phyloP scores from a whole-genome alignment of 1,140 invertebrate species.

The Drosophila hydei region DNA sequence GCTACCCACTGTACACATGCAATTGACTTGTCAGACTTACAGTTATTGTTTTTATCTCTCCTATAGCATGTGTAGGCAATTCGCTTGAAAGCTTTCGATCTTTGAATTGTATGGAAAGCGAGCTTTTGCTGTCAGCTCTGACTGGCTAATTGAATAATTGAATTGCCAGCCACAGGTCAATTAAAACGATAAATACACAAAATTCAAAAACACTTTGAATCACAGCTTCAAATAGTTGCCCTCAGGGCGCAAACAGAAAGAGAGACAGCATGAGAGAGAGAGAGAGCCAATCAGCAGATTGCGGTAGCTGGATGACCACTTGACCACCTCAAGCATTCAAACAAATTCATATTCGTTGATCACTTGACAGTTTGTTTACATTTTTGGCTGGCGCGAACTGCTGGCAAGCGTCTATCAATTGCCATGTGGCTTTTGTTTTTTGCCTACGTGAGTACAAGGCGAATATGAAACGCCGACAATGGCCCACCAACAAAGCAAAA shows the following conservation, averaged over 20 bases:
- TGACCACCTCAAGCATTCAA: slow-evolving; percentile 16
- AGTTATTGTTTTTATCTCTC: slow-evolving; percentile 8
- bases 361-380: slow-evolving; percentile 50
- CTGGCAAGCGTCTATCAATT: slow-evolving; percentile 44
- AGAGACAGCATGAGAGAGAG: neutral
- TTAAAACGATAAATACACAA: slow-evolving; percentile 41
- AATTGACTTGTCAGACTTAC: slow-evolving; percentile 1
- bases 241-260: slow-evolving; percentile 12
- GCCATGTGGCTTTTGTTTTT: slow-evolving; percentile 46
- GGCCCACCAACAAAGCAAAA: neutral
- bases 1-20: neutral
- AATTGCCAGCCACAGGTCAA: slow-evolving; percentile 20
- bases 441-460: slow-evolving; percentile 26
- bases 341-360: slow-evolving; percentile 23
- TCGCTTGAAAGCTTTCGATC: slow-evolving; percentile 3
- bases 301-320: slow-evolving; percentile 11
- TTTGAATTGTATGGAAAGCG: neutral
- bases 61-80: neutral
- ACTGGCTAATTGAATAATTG: slow-evolving; percentile 37
- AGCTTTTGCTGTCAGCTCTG: slow-evolving; percentile 14
- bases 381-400: slow-evolving; percentile 23
- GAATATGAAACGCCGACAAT: neutral
- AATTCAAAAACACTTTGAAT: slow-evolving; percentile 40
- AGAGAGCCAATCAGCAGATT: slow-evolving; percentile 14
- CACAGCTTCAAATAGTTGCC: slow-evolving; percentile 40